These are phyloP conservation scores for Apodemia zela DNA, from an alignment of 2,888 invertebrate species.

Conservation along the genomic window DNA sequence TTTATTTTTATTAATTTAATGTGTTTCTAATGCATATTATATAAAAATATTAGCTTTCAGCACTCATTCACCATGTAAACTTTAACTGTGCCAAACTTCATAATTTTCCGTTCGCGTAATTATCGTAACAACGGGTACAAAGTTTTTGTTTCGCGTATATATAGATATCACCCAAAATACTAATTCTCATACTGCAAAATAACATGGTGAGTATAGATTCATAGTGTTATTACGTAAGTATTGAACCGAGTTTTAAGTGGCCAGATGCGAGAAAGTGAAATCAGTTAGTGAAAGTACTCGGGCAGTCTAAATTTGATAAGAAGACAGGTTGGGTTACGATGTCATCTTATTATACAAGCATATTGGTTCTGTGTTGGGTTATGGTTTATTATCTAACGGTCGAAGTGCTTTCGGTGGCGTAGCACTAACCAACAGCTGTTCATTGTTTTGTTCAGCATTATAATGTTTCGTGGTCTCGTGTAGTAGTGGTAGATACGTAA, in stretches of 20 bases:
- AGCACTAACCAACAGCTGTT: not conserved
- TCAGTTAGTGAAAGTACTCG: conserved; percentile 67
- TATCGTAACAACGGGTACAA: too few relatives aligned
- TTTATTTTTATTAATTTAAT: too few relatives aligned
- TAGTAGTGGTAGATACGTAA: too few relatives aligned
- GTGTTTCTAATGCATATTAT: too few relatives aligned
- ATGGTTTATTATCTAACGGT: conserved; percentile 11
- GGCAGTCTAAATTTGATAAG: conserved; percentile 66
- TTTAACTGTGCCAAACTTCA: too few relatives aligned
- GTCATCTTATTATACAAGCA: conserved; percentile 23
- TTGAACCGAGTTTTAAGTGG: conserved; percentile 55
- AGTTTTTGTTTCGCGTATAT: too few relatives aligned
- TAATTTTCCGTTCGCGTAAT: too few relatives aligned
- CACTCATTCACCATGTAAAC: too few relatives aligned
- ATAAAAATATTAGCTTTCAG: too few relatives aligned
- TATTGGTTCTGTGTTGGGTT: not conserved
- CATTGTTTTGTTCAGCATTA: too few relatives aligned
- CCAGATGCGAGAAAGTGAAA: conserved; percentile 64
- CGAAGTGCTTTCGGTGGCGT: not conserved
- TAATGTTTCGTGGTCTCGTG: too few relatives aligned
- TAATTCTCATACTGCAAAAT: not conserved
- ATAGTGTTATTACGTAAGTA: conserved; percentile 50
- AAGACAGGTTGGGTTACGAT: conserved; percentile 30
- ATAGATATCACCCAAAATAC: conserved; percentile 1
- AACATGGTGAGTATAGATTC: conserved; percentile 18